Evolutionary conservation across 2,888 invertebrate genomes (phyloP).

Genomic region (Oscheius sp.): DNA sequence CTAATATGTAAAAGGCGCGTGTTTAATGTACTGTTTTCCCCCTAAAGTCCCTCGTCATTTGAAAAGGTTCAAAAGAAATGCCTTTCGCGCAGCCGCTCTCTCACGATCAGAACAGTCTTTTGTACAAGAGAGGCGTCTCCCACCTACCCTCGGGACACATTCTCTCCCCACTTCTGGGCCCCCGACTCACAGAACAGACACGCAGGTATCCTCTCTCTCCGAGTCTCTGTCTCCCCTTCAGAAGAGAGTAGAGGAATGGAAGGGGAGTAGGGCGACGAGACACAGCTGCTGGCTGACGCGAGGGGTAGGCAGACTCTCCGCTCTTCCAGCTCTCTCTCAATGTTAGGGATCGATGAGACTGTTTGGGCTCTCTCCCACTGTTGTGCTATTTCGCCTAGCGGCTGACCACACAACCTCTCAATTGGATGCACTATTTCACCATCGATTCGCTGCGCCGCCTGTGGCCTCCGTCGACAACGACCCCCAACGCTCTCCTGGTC

Average conservation of each 20-base stretch:
- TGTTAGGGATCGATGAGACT: constrained; percentile 26
- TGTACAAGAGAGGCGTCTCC: not conserved
- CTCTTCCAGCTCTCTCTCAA: constrained; percentile 12
- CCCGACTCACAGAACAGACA: constrained; percentile 21
- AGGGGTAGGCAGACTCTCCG: constrained; percentile 17
- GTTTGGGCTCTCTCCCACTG: constrained; percentile 2
- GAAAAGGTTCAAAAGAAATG: no score
- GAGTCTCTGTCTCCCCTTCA: constrained; percentile 25
- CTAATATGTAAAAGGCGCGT: no score
- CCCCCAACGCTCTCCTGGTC: constrained; percentile 13
- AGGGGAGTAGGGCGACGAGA: constrained; percentile 27
- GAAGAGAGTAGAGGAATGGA: constrained; percentile 24
- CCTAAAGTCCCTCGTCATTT: no score
- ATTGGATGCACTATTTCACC: constrained; percentile 16
- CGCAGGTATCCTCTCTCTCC: constrained; percentile 36
- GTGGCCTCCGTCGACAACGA: constrained; percentile 30
- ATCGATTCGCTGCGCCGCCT: constrained; percentile 36
- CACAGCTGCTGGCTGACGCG: constrained; percentile 27
- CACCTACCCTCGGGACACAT: not conserved
- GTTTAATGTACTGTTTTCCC: no score
- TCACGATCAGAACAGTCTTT: not conserved
- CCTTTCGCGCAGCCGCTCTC: not conserved
- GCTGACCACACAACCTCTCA: not conserved
- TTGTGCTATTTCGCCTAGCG: not conserved
- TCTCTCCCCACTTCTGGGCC: not conserved